Percentiles rank a stretch among this genome's conserved stretches.
phyloP scores from a whole-genome alignment of 1,140 invertebrate genomes.

The Scylla paramamosain region DNA sequence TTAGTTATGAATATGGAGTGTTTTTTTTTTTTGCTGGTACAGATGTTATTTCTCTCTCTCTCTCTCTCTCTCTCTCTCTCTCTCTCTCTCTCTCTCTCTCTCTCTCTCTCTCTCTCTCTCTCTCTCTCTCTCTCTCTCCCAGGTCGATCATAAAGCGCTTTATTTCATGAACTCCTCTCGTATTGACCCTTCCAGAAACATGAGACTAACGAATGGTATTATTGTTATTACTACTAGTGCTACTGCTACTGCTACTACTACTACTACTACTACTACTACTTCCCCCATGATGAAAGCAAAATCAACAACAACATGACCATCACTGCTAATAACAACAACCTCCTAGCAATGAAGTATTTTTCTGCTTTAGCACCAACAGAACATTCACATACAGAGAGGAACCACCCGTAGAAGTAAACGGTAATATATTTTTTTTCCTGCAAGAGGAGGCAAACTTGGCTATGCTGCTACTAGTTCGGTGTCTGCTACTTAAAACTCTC shows the following conservation, averaged over 20 bases:
- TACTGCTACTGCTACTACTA: not conserved
- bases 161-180: not conserved
- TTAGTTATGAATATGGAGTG: not conserved
- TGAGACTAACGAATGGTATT: not conserved
- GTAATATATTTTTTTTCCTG: no score
- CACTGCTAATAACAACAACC: not conserved
- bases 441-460: no score
- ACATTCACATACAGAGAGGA: no score
- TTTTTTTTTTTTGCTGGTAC: no score
- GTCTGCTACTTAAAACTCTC: no score
- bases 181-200: not conserved
- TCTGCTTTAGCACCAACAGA: no score
- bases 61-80: constrained; percentile 52
- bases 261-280: not conserved
- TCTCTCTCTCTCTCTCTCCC: constrained; percentile 47
- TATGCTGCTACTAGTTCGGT: no score
- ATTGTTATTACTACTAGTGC: not conserved
- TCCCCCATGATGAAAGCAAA: not conserved
- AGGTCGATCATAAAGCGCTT: not conserved
- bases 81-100: constrained; percentile 54
- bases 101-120: constrained; percentile 47
- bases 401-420: no score
- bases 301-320: not conserved
- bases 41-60: constrained; percentile 28
- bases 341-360: no score